phyloP scores from a whole-genome alignment of 2,113 vertebrate species.

The Psammodynastes pulverulentus region DNA sequence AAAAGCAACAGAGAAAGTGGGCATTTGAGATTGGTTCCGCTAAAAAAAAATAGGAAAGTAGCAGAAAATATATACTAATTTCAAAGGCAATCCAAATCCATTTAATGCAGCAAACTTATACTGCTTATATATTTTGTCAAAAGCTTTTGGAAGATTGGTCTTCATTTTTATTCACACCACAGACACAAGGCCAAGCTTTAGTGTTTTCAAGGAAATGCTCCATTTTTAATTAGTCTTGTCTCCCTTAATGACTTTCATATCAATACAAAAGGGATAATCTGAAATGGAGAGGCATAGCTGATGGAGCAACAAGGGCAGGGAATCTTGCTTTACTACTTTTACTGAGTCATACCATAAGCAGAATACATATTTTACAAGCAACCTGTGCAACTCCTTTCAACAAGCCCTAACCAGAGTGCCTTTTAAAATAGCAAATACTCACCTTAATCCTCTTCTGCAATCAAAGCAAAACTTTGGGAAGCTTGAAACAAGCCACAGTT shows the following conservation, averaged over 20 bases:
- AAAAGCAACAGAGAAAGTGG: background rate
- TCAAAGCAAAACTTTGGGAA: background rate
- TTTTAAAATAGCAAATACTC: background rate
- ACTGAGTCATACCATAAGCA: conserved; percentile 43
- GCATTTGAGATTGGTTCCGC: background rate
- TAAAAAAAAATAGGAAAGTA: background rate
- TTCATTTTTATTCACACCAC: background rate
- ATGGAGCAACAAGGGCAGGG: conserved; percentile 16
- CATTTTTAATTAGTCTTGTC: background rate
- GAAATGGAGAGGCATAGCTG: background rate
- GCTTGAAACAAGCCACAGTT: background rate
- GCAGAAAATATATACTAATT: background rate
- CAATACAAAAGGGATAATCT: background rate
- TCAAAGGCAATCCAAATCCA: background rate
- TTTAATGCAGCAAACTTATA: background rate
- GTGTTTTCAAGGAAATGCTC: background rate
- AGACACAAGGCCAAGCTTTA: background rate
- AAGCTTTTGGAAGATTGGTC: background rate
- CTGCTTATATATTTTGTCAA: background rate
- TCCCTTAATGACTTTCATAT: background rate
- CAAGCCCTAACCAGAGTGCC: conserved; percentile 45
- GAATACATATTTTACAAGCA: background rate
- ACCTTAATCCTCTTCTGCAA: conserved; percentile 16
- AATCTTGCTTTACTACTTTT: conserved; percentile 13
- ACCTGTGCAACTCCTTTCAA: background rate